Base-by-base conservation (phyloP, 2,113 vertebrate species). In the Daubentonia madagascariensis region DNA sequence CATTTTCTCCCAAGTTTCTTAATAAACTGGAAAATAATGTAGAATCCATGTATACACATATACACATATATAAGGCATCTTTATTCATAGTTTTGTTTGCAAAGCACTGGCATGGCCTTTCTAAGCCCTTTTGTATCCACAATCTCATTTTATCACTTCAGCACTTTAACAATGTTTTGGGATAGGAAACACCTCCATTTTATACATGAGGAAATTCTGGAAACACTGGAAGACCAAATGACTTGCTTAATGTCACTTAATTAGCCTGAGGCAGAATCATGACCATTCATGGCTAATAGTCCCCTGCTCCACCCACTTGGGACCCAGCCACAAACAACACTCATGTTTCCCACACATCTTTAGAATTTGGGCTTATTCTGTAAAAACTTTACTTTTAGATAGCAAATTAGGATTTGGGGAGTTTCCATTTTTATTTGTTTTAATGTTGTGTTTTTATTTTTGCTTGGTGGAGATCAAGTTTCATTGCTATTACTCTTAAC, bases 231-330 rank as follows among this genome's bases (percentile, higher is more conserved):
- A 87, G 2, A 3, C 65, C 37, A 84, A 91, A 37, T 11, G 3
- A 37, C 7, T 95, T 95, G 10, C 1, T 87, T 54, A 85, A 43
- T 45, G 32, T 90, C 13, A 90, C 12, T 57, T 87, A 91, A 88
- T 72, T 72, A 72, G 6, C 43, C 35, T 35, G 20, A 61, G 12
- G 4, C 16, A 72, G 45, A 61, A 70, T 43, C 50, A 70, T 6
- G 73, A 50, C 14, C 13, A 43, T 48, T 73, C 30, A 5, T 43
- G 13, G 8, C 9, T 85, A 32, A 63, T 6, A 54, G 18, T 87
- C 73, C 5, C 28, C 68, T 81, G 1, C 2, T 14, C 4, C 6
- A 54, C 5, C 12, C 35, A 50, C 28, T 48, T 52, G 35, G 52
- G 1, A 30, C 2, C 17, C n/a, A 50, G 50, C 30, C 57, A 93